Percentiles rank a stretch among this genome's conserved stretches.
Evolutionary conservation across 2,113 vertebrate genomes (phyloP).

Genomic region (Indicator indicator): DNA sequence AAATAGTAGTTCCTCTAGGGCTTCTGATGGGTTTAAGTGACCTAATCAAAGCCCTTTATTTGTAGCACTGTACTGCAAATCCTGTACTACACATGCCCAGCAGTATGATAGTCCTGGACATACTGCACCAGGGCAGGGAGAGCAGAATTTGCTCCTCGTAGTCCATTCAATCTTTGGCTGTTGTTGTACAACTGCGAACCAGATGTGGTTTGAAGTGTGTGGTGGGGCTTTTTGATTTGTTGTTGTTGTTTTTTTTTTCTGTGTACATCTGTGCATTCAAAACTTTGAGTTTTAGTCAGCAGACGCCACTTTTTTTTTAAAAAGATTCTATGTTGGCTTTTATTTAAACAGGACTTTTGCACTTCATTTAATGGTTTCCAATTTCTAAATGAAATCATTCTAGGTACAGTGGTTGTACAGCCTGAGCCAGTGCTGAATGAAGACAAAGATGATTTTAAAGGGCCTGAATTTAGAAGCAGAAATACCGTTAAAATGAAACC

Average conservation of each 20-base stretch:
- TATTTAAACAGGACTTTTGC: slow-evolving; percentile 64
- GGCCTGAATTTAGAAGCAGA: slow-evolving; percentile 97
- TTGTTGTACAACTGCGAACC: neutral
- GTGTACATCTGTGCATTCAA: slow-evolving; percentile 23
- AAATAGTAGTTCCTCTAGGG: neutral
- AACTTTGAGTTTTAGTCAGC: slow-evolving; percentile 3
- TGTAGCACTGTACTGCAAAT: neutral
- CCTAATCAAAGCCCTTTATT: neutral
- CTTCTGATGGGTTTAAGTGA: neutral
- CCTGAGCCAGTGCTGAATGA: slow-evolving; percentile 94
- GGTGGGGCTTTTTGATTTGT: neutral
- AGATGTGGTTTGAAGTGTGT: neutral
- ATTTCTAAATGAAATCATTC: slow-evolving; percentile 80
- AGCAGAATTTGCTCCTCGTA: neutral
- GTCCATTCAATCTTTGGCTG: neutral
- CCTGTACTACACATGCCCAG: neutral
- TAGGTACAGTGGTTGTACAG: slow-evolving; percentile 95
- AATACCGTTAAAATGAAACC: slow-evolving; percentile 90
- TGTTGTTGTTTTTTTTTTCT: neutral
- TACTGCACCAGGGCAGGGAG: neutral
- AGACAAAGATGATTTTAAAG: slow-evolving; percentile 97
- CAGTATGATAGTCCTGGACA: neutral
- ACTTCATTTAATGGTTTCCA: slow-evolving; percentile 80
- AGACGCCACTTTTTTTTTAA: neutral
- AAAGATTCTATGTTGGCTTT: neutral